A percentile compares a stretch with the other conserved stretches of the same genome.
Evolutionary conservation across 2,888 invertebrate species (phyloP).

Genomic region (Trissolcus japonicus): DNA sequence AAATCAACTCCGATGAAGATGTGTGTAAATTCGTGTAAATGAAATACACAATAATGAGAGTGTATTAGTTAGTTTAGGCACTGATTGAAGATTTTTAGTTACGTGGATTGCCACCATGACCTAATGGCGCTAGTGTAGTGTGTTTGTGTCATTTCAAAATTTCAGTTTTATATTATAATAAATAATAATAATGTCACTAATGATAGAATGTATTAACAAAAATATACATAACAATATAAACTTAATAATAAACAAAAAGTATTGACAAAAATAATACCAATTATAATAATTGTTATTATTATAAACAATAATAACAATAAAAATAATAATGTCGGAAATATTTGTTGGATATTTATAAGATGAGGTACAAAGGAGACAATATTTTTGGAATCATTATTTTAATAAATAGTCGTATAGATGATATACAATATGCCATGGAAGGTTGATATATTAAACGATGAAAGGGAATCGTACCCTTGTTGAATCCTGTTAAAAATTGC

Average conservation of each 20-base stretch:
- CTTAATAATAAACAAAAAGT: too few species aligned
- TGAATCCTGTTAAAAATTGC: constrained; percentile 37
- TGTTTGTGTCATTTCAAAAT: background rate
- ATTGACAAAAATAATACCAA: too few species aligned
- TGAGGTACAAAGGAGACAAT: background rate
- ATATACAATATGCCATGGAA: constrained; percentile 68
- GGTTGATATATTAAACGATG: constrained; percentile 62
- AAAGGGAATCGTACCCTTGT: constrained; percentile 56
- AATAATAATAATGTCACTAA: background rate
- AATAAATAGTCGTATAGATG: constrained; percentile 69
- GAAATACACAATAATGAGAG: too few species aligned
- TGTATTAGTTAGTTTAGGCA: too few species aligned
- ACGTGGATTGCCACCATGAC: too few species aligned
- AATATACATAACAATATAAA: background rate
- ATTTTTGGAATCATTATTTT: constrained; percentile 66
- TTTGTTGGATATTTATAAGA: background rate
- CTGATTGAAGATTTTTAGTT: too few species aligned
- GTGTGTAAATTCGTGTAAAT: too few species aligned
- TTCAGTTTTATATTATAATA: too few species aligned
- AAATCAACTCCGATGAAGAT: too few species aligned
- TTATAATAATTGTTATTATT: too few species aligned
- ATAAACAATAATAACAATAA: too few species aligned
- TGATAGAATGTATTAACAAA: background rate
- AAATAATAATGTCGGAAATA: background rate
- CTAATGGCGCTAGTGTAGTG: background rate